Evolutionary conservation across 2,113 vertebrate genomes (phyloP), one percentile per base, ranked within the genome.

Genomic region (Taxidea taxus): DNA sequence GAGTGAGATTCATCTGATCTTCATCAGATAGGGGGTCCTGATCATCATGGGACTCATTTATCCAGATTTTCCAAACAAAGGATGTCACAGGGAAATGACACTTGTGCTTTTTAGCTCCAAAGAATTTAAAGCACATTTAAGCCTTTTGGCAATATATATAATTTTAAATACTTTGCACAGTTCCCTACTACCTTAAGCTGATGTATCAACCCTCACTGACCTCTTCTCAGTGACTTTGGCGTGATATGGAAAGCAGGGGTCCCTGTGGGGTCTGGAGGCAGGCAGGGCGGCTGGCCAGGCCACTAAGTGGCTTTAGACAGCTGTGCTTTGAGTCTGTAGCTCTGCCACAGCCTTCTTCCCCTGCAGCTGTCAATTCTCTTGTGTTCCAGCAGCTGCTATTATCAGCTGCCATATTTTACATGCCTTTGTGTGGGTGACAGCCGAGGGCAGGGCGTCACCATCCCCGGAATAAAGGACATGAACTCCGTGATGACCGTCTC

Each of bases 381-480:
- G 31, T 27, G n/a, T 58, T 21, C 95, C 68, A 70, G 75, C 68
- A 92, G 84, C 94, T 86, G 94, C 97, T 95, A 18, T 83, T 91
- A 95, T 91, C 97, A 93, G 83, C 93, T 91, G 44, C 68, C 93
- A 90, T 95, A 83, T 75, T 95, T 91, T 58, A 72, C 84, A 94
- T 90, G 85, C 95, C 90, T 97, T 92, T 75, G 91, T 90, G 74
- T 80, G 90, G 81, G 95, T 87, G 77, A 85, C 84, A 92, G 96
- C 87, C 2, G 3, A 87, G 83, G 84, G 81, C 58, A 96, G 87
- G 85, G 39, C 21, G 3, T 87, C 97, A 70, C 94, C 87, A 68
- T 44, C 60, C 89, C 58, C 47, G 49, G 93, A 90, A 51, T 37
- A 70, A 93, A 91, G 93, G 83, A 87, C 86, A 51, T 44, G 66